phyloP scores from a whole-genome alignment of 1,140 invertebrate genomes.

The Choristoneura fumiferana region DNA sequence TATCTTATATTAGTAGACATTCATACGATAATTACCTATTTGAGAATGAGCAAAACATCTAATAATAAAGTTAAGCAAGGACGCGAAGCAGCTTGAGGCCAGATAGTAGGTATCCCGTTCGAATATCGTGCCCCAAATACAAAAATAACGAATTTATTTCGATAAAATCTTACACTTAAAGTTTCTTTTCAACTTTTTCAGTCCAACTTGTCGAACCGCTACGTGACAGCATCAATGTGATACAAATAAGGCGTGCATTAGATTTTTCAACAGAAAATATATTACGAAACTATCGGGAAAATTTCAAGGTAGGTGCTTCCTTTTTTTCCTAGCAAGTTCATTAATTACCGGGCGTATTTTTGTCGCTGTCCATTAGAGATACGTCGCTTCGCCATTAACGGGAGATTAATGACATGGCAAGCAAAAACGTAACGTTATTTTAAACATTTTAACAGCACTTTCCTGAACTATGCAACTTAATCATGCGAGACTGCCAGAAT shows the following conservation, averaged over 20 bases:
- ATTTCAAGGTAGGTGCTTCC: background rate
- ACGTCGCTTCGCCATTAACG: conserved; percentile 50
- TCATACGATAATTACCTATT: too few relatives aligned
- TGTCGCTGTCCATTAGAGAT: conserved; percentile 62
- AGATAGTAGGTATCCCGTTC: too few relatives aligned
- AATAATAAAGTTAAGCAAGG: too few relatives aligned
- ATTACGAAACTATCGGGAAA: conserved; percentile 5
- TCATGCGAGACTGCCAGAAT: background rate
- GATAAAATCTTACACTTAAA: too few relatives aligned
- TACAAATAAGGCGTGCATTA: too few relatives aligned
- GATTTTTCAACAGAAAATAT: background rate
- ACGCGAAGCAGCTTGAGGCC: too few relatives aligned
- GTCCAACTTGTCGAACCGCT: background rate
- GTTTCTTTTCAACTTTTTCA: too few relatives aligned
- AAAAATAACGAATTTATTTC: too few relatives aligned
- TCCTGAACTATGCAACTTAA: background rate
- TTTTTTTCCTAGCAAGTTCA: conserved; percentile 3
- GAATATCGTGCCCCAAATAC: too few relatives aligned
- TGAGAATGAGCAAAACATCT: too few relatives aligned
- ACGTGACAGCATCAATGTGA: background rate
- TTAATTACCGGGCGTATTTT: conserved; percentile 61
- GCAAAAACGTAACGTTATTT: conserved; percentile 45
- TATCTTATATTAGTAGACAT: too few relatives aligned
- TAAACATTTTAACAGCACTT: conserved; percentile 30
- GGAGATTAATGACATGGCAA: conserved; percentile 55